phyloP scores from a whole-genome alignment of 2,888 invertebrate species.

The Alloscopus bannaensis region DNA sequence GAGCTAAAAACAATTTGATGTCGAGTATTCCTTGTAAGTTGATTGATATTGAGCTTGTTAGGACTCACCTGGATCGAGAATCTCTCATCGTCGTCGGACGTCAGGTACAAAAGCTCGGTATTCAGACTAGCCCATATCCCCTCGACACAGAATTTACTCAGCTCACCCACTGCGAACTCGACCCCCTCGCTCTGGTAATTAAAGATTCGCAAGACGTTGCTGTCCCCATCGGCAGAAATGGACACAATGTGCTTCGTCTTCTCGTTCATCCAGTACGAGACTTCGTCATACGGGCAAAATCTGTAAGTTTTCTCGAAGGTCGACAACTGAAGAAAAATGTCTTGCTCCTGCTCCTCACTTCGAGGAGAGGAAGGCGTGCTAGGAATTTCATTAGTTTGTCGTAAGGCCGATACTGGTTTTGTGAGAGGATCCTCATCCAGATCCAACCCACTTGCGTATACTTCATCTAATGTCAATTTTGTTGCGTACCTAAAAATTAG shows the following conservation, averaged over 20 bases:
- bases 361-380: conserved; percentile 22
- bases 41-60: not conserved
- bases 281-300: conserved; percentile 68
- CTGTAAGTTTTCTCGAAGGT: conserved; percentile 66
- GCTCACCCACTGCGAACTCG: conserved; percentile 66
- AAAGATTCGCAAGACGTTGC: conserved; percentile 62
- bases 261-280: conserved; percentile 63
- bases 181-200: conserved; percentile 68
- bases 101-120: conserved; percentile 77
- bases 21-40: too few species aligned
- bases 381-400: conserved; percentile 8
- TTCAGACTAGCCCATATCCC: conserved; percentile 77
- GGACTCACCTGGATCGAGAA: conserved; percentile 76
- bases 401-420: conserved; percentile 4
- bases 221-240: conserved; percentile 42
- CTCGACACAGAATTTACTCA: conserved; percentile 70
- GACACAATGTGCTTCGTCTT: conserved; percentile 58
- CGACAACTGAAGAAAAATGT: conserved; percentile 67
- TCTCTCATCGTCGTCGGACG: conserved; percentile 78
- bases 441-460: conserved; percentile 74
- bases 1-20: too few species aligned
- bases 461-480: conserved; percentile 76
- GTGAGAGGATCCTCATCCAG: conserved; percentile 25
- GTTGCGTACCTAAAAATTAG: conserved; percentile 74
- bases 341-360: conserved; percentile 62